Evolutionary conservation across 2,888 invertebrate species (phyloP).

Genomic region (Amphipoea oculea): DNA sequence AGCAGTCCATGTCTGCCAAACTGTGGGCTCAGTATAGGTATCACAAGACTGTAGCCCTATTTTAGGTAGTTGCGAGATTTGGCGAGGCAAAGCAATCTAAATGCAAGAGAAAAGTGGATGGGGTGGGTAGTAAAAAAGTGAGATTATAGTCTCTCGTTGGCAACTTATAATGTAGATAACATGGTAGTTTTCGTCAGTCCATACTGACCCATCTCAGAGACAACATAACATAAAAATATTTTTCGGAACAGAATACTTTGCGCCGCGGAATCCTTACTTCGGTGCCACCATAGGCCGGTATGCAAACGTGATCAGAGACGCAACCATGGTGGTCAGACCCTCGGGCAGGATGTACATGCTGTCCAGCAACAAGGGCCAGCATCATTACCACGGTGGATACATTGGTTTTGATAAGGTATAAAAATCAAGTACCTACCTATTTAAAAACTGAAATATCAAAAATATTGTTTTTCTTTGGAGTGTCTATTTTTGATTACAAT

Average conservation of each 20-base stretch:
- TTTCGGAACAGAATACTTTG: conserved; percentile 91
- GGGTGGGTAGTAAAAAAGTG: not conserved
- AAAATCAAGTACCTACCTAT: not conserved
- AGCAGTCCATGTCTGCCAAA: not conserved
- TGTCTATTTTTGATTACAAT: not conserved
- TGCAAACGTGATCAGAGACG: conserved; percentile 95
- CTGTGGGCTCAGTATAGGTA: not conserved
- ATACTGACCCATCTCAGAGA: not conserved
- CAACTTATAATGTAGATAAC: not conserved
- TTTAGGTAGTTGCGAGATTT: not conserved
- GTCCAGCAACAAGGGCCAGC: conserved; percentile 93
- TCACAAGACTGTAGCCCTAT: not conserved
- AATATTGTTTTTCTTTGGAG: not conserved
- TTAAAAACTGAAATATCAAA: not conserved
- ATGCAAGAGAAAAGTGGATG: not conserved
- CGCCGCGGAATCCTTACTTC: conserved; percentile 94
- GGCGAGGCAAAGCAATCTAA: no score
- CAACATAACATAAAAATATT: not conserved
- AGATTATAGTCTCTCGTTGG: no score
- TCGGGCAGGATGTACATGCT: conserved; percentile 92
- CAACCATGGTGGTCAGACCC: conserved; percentile 92
- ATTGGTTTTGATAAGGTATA: conserved; percentile 94
- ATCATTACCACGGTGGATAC: conserved; percentile 96
- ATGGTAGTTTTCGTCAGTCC: not conserved
- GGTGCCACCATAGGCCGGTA: conserved; percentile 97